phyloP scores from a whole-genome alignment of 2,113 vertebrate genomes.

The Caranx melampygus region DNA sequence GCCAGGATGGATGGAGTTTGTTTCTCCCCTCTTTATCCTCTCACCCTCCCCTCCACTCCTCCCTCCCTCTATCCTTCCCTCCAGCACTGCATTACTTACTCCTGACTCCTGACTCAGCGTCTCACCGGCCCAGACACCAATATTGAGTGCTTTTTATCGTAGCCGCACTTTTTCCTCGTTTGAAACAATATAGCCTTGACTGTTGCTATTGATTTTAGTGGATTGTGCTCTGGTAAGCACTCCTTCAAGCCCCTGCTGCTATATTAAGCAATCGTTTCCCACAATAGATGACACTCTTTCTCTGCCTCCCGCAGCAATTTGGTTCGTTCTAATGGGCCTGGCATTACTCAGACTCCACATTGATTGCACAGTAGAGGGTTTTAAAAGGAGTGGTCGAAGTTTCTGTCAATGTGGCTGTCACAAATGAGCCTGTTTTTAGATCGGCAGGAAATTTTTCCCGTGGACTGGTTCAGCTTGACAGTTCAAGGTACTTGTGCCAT shows the following conservation, averaged over 20 bases:
- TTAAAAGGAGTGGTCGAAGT: conserved; percentile 72
- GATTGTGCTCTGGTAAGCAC: conserved; percentile 85
- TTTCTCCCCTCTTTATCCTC: conserved; percentile 29
- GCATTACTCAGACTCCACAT: conserved; percentile 90
- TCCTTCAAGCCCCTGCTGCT: conserved; percentile 86
- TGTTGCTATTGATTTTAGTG: conserved; percentile 88
- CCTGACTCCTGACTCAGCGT: conserved; percentile 81
- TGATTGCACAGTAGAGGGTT: conserved; percentile 88
- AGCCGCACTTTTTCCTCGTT: conserved; percentile 82
- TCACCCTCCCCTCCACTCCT: conserved; percentile 17
- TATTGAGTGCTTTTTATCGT: conserved; percentile 81
- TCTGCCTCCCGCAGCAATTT: conserved; percentile 85
- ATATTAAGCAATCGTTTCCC: conserved; percentile 94
- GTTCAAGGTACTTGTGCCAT: conserved; percentile 52
- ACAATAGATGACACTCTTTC: conserved; percentile 88
- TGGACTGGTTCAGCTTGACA: conserved; percentile 38
- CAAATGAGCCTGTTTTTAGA: conserved; percentile 74
- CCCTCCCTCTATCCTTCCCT: conserved; percentile 26
- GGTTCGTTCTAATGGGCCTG: conserved; percentile 89
- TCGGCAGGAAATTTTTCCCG: conserved; percentile 20
- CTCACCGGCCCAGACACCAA: conserved; percentile 75
- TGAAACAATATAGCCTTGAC: conserved; percentile 85
- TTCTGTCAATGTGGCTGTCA: conserved; percentile 69
- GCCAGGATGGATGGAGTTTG: conserved; percentile 67
- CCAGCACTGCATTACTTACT: conserved; percentile 74